Evolutionary conservation across 2,797 vertebrate species (phyloP), one percentile per base, ranked within the genome.

Genomic region (Fistularia tabacaria): DNA sequence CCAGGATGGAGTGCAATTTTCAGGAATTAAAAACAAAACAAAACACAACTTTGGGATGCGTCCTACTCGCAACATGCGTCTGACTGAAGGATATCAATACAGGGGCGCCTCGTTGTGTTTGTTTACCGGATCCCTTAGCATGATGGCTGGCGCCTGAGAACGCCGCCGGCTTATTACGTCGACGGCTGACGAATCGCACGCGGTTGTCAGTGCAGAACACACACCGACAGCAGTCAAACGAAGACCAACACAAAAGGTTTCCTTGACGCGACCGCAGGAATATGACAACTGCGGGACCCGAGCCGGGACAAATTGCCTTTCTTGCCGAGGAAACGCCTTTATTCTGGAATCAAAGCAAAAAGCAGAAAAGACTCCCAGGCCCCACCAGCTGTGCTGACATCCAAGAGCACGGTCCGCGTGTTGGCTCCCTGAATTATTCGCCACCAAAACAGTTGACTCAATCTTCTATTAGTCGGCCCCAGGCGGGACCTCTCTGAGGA

Each of bases 391-490:
- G 39, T 36, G 47, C 53, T 57, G 59, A 55, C 49, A 71, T 59
- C 69, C 25, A 57, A 62, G 38, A 57, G 15, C 11, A 4, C 9
- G 40, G 56, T 47, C 73, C 64, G 58, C 46, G 57, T 12, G 49
- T 41, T 1, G 15, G 10, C 69, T 79, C 51, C 59, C n/a, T 52
- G 59, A 73, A 49, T 64, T 76, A 74, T 85, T 84, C 78, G 76
- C 63, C 58, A 52, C 59, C 44, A 54, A 46, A 62, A 72, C 13
- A 43, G 8, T 51, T 56, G 38, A 69, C 58, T 68, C 52, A 60
- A 54, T 44, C 62, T 73, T 77, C 57, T 73, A 63, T 62, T 66
- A 54, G 14, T 62, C 50, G 64, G 80, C 64, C 72, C 51, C 36
- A 71, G 71, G 73, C 71, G 62, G 36, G 39, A 37, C 14, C 46